Conservation (phyloP, 2,113 vertebrate species). For the Zosterops pallidus region DNA sequence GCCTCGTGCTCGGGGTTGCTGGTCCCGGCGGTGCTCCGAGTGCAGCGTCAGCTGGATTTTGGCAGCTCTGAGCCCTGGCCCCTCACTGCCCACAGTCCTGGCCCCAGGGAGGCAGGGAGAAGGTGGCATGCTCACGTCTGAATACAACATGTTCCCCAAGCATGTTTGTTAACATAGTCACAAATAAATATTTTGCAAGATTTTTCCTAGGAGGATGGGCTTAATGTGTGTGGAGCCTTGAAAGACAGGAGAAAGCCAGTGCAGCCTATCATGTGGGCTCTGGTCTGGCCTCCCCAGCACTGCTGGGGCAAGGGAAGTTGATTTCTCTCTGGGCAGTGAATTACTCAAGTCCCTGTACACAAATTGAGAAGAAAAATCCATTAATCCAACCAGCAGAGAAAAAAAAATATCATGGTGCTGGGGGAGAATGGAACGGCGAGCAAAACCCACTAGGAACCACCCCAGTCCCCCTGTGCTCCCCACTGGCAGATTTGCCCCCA, state of each 20-base stretch:
- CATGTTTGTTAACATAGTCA: background rate
- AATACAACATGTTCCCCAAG: constrained; percentile 10
- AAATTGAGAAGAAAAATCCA: background rate
- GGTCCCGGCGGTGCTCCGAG: background rate
- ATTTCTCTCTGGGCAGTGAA: background rate
- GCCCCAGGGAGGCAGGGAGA: background rate
- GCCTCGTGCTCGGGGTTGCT: background rate
- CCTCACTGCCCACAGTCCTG: background rate
- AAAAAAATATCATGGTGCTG: fast-evolving
- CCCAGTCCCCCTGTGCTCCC: fast-evolving
- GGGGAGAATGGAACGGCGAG: background rate
- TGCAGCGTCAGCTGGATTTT: background rate
- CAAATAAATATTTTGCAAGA: constrained; percentile 10
- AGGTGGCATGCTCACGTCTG: background rate
- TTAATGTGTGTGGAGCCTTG: background rate
- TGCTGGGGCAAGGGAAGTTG: background rate
- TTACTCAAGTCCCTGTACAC: background rate
- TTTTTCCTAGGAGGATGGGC: background rate
- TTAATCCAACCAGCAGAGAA: background rate
- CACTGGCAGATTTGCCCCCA: background rate
- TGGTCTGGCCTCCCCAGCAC: background rate
- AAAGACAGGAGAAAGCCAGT: background rate
- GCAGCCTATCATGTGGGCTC: background rate
- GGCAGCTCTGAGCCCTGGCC: background rate
- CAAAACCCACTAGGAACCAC: background rate